These are phyloP conservation scores for Plectus sambesii DNA, from an alignment of 1,140 invertebrate species.

Conservation along the genomic window DNA sequence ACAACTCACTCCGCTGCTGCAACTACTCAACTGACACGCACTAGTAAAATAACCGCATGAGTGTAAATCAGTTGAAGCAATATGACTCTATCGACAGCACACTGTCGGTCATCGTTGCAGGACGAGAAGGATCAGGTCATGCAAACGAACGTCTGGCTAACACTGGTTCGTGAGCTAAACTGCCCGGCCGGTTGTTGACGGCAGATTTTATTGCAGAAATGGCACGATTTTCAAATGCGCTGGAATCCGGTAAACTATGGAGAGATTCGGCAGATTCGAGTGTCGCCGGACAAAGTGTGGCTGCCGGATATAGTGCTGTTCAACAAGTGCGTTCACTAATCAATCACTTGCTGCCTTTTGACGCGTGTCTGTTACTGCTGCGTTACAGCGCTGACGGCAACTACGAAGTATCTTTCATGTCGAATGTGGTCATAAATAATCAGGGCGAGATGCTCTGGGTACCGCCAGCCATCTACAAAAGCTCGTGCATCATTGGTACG, in stretches of 20 bases:
- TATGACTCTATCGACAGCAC: no score
- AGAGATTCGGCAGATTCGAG: constrained; percentile 80
- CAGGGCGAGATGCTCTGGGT: constrained; percentile 75
- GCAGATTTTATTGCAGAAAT: constrained; percentile 53
- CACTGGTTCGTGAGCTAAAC: constrained; percentile 21
- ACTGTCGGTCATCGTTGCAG: no score
- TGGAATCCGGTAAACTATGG: constrained; percentile 98
- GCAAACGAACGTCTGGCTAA: constrained; percentile 35
- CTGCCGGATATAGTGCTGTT: constrained; percentile 98
- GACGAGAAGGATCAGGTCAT: constrained; percentile 12
- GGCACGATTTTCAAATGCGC: constrained; percentile 92
- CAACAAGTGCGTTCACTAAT: constrained; percentile 70
- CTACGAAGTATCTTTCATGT: constrained; percentile 92
- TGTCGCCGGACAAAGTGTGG: constrained; percentile 98
- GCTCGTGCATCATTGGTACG: constrained; percentile 97
- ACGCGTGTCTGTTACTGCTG: background rate
- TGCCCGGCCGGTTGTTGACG: constrained; percentile 57
- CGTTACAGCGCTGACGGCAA: constrained; percentile 80
- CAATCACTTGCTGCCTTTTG: constrained; percentile 24
- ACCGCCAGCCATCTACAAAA: constrained; percentile 95
- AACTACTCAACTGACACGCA: no score
- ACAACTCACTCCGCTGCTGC: no score
- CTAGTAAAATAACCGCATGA: no score
- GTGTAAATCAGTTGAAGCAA: no score
- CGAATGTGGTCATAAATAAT: constrained; percentile 78